Base-by-base conservation (phyloP, 2,888 invertebrate species). In the Leucoptera coffeella region DNA sequence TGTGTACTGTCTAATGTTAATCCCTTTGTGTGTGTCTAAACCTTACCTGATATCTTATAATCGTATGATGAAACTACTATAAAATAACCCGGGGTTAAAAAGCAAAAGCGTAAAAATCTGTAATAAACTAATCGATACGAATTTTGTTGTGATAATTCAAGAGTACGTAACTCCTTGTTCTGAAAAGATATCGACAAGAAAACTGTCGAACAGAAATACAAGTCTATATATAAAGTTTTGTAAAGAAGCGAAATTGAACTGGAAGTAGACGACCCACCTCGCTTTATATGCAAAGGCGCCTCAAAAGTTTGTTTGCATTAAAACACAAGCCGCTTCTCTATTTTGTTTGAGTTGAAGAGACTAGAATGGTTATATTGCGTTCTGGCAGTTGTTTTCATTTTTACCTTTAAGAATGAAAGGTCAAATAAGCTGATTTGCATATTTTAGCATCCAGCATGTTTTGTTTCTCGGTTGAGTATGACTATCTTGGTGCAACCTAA, bases 1-100 rank as follows among this genome's bases (percentile, higher is more conserved):
- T 87, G 87, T 87, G 86, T 86, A 83, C 85, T 85, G 85, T 86
- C 85, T 85, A 83, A 82, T 83, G 82, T 83, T 80, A 73, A 79
- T 82, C 83, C 65, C 85, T 76, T 82, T 85, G 85, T 87, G 86
- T 87, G 82, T 85, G 83, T 85, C 82, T 81, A 65, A 80, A 78
- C 78, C 74, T 57, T 47, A 65, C 69, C 69, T 64, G 65, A 67
- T 65, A n/a, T n/a, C n/a, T n/a, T n/a, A n/a, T n/a, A n/a, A n/a
- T n/a, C n/a, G n/a, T n/a, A n/a, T n/a, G n/a, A n/a, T n/a, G n/a
- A n/a, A n/a, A n/a, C n/a, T n/a, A n/a, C n/a, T n/a, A n/a, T n/a
- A n/a, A n/a, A n/a, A n/a, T n/a, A n/a, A n/a, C n/a, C n/a, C n/a
- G n/a, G n/a, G n/a, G n/a, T n/a, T n/a, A n/a, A n/a, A n/a, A n/a